These are phyloP conservation scores for Temnopleurus reevesii DNA, from an alignment of 53 echinoderm and acorn worm genomes.

Conservation along the genomic window DNA sequence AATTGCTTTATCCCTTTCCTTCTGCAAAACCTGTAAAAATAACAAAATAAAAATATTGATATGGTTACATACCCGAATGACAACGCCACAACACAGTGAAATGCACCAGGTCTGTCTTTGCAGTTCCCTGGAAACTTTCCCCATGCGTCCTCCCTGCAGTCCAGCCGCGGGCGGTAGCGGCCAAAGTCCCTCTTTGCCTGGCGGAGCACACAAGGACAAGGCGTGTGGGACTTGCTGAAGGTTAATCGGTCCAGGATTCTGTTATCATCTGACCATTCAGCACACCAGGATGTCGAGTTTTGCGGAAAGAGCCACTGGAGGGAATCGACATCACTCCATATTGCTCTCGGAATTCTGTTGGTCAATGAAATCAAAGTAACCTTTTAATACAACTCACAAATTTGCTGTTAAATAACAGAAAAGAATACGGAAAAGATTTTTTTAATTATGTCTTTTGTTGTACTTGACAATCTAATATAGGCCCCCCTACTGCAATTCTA, in stretches of 20 bases:
- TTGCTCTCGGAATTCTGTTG: conserved; percentile 1
- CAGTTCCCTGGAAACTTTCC: not conserved
- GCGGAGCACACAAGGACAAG: conserved; percentile 6
- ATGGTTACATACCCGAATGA: not conserved
- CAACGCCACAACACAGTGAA: not conserved
- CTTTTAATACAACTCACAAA: too few species aligned
- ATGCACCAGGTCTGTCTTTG: conserved; percentile 2
- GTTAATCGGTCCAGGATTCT: not conserved
- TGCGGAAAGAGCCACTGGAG: conserved; percentile 19
- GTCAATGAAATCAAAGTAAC: not conserved
- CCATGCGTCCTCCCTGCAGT: conserved; percentile 11
- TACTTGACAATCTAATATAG: too few species aligned
- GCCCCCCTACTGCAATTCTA: too few species aligned
- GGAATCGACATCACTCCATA: conserved; percentile 13
- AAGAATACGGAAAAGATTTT: too few species aligned
- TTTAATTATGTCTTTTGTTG: too few species aligned
- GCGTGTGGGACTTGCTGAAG: too few species aligned
- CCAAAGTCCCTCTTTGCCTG: conserved; percentile 2
- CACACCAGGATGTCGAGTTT: conserved; percentile 10
- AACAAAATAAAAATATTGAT: too few species aligned
- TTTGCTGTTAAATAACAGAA: too few species aligned
- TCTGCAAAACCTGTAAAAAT: too few species aligned
- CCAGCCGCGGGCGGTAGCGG: not conserved
- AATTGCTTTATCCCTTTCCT: too few species aligned
- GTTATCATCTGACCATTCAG: not conserved